Base-by-base conservation (phyloP, 2,113 vertebrate species). In the Notiomystis cincta region DNA sequence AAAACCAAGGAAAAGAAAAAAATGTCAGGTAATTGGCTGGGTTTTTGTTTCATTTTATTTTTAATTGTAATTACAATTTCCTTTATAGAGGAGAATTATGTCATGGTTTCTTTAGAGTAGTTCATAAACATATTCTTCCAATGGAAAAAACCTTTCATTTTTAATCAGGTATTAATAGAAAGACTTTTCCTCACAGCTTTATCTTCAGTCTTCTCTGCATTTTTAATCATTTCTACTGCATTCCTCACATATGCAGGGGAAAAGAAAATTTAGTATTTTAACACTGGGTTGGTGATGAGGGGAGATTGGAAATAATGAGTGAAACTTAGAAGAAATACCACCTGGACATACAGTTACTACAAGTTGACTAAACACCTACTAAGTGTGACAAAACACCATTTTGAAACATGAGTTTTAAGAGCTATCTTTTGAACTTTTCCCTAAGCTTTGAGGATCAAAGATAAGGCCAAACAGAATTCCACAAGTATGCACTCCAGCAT, bases 401-500 rank as follows among this genome's bases (percentile, higher is more conserved):
- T 85, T 94, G 45, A 79, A 82, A 91, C 21, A 38, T 0, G 13
- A 65, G 16, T 82, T 90, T 77, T 77, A 91, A 82, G 44, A 80
- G 60, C 9, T 53, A 44, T 66, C 35, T 66, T 31, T 19, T 77
- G 79, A 90, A 77, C 80, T 77, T 90, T 70, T 45, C 57, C 27
- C 47, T 77, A 81, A 81, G 72, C 47, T 86, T 47, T 73, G 51
- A 92, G 51, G 47, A 92, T 95, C 67, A 95, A 88, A 83, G 35
- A 30, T 22, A 80, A 88, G 37, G 50, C 71, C 84, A 73, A 92
- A 80, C 6, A 85, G 47, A 72, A 95, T 87, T 61, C 28, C 12
- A 17, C 51, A 81, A 60, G 13, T n/a, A 66, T 6, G 25, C 24
- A 75, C 65, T 89, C 40, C 61, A 80, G 44, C 54, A 19, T 33